A percentile compares a stretch with the other conserved stretches of the same genome.
These are phyloP conservation scores for Bursaphelenchus okinawaensis DNA, from an alignment of 2,888 invertebrate species.

Conservation along the genomic window DNA sequence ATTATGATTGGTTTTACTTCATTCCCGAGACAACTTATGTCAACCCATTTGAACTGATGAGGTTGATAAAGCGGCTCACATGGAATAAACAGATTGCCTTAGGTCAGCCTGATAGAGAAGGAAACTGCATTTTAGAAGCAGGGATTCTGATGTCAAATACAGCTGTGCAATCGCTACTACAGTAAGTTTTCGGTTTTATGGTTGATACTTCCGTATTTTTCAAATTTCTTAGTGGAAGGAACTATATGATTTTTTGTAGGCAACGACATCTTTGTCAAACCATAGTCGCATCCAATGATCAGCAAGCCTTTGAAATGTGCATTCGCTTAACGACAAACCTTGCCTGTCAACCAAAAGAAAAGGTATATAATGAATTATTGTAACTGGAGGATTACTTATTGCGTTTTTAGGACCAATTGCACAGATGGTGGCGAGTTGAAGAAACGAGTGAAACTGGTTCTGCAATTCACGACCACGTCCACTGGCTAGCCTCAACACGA, in stretches of 20 bases:
- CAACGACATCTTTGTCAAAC: slow-evolving; percentile 42
- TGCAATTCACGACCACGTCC: slow-evolving; percentile 28
- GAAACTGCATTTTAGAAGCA: slow-evolving; percentile 66
- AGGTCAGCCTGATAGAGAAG: slow-evolving; percentile 29
- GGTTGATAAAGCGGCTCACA: slow-evolving; percentile 64
- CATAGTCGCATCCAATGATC: slow-evolving; percentile 38
- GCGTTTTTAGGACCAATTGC: slow-evolving; percentile 16
- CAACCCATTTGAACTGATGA: slow-evolving; percentile 71
- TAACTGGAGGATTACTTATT: too few species aligned
- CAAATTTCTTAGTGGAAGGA: neutral
- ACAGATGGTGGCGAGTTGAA: slow-evolving; percentile 27
- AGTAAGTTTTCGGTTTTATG: slow-evolving; percentile 24
- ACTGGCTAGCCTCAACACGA: slow-evolving; percentile 9
- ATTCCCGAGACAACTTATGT: slow-evolving; percentile 78
- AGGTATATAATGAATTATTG: slow-evolving; percentile 29
- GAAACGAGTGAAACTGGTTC: slow-evolving; percentile 28
- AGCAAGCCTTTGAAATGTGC: slow-evolving; percentile 49
- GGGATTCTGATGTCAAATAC: slow-evolving; percentile 83
- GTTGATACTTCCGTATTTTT: neutral
- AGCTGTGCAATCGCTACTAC: slow-evolving; percentile 71
- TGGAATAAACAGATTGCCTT: slow-evolving; percentile 40
- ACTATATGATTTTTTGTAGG: slow-evolving; percentile 25
- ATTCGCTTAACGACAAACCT: slow-evolving; percentile 47
- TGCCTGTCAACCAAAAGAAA: slow-evolving; percentile 33
- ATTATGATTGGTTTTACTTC: slow-evolving; percentile 86